Evolutionary conservation across 2,888 invertebrate genomes (phyloP).

Genomic region (Odontomyia ornata): DNA sequence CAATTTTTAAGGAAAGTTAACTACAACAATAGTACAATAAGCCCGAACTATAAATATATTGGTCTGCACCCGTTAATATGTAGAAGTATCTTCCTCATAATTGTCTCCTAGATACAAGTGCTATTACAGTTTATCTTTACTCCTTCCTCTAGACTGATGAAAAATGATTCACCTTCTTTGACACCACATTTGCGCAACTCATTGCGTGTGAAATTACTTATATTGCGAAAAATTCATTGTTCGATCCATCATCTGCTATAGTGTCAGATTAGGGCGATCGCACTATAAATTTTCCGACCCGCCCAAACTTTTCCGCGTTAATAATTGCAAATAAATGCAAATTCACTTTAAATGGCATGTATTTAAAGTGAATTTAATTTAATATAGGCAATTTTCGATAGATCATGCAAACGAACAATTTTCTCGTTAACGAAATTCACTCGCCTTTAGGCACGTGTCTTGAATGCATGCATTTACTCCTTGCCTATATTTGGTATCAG

Average conservation of each 20-base stretch:
- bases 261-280: constrained; percentile 2
- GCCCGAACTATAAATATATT: too few species aligned
- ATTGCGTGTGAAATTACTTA: background rate
- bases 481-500: background rate
- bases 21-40: too few species aligned
- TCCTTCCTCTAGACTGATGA: too few species aligned
- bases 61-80: too few species aligned
- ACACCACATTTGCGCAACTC: background rate
- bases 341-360: too few species aligned
- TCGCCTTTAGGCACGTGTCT: constrained; percentile 35
- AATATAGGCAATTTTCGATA: constrained; percentile 39
- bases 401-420: constrained; percentile 37
- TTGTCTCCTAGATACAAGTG: too few species aligned
- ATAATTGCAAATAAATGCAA: constrained; percentile 37
- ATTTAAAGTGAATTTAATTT: constrained; percentile 38
- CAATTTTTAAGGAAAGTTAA: too few species aligned
- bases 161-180: background rate
- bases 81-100: too few species aligned
- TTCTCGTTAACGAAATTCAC: constrained; percentile 41
- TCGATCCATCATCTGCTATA: constrained; percentile 14
- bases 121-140: too few species aligned
- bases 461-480: background rate
- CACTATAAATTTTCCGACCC: background rate
- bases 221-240: background rate
- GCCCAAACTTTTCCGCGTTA: constrained; percentile 14